Evolutionary conservation across 2,888 invertebrate species (phyloP), one percentile per base, ranked within the genome.

Genomic region (Hirtodrosophila confusa): DNA sequence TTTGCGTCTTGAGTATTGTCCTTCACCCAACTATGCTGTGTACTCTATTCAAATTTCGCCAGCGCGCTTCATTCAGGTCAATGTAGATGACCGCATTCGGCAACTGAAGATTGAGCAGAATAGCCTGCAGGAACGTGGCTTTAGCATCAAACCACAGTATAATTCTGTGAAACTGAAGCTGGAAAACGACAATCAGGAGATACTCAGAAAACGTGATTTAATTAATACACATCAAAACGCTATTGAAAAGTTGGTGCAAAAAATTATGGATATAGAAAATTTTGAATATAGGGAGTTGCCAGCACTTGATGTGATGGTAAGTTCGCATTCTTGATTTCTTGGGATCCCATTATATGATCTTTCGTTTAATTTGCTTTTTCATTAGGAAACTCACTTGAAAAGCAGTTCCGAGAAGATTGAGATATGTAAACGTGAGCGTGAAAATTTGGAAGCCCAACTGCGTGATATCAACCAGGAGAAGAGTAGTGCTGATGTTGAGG

Each of bases 11-110:
- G 93, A 93, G 87, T 96, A 94, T 91, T 94, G 92, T 89, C 96
- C 97, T 3, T 95, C 95, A 88, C 97, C 97, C 12, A 93, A 94
- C 89, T 97, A 96, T 91, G 94, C 95, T 84, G 93, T 94, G 79
- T 97, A 96, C 89, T 94, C 94, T 35, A 94, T 94, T 10, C 91
- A 90, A 47, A 93, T 93, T 31, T 88, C 91, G 0, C 89, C 89
- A 31, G 93, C 94, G 2, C 93, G 93, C 41, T 94, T 90, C 86
- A 93, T 96, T 80, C 95, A 95, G 91, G 93, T 94, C 44, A 94
- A 95, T 90, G 93, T 94, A 0, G 92, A 92, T 9, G 94, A 95
- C 85, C 92, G 93, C 62, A 94, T 94, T 12, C 48, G 54, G 2
- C 80, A 80, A 47, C 43, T 80, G 4, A 56, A 73, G 8, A n/a